phyloP scores from a whole-genome alignment of 2,888 invertebrate genomes.

The Cylloceria caligata region DNA sequence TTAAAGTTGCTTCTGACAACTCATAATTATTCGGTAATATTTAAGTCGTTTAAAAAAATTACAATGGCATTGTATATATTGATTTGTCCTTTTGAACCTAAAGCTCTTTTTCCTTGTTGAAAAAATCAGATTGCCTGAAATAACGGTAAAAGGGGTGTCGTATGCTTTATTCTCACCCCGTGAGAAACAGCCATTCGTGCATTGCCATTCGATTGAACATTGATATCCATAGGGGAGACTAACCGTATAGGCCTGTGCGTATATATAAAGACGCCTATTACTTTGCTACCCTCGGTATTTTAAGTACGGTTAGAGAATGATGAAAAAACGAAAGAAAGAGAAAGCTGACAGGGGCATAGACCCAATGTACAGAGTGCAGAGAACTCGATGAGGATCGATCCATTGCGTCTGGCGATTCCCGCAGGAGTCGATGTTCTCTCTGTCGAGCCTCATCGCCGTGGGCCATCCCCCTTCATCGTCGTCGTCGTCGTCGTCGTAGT shows the following conservation, averaged over 20 bases:
- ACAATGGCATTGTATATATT: not conserved
- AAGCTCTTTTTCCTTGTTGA: not conserved
- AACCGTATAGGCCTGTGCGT: not conserved
- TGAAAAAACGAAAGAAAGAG: slow-evolving; percentile 60
- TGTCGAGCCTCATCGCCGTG: slow-evolving; percentile 34
- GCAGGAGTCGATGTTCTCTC: slow-evolving; percentile 39
- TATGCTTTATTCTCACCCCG: slow-evolving; percentile 3
- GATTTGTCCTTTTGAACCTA: not conserved
- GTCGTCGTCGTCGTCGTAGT: slow-evolving; percentile 22
- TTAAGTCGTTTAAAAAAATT: not conserved
- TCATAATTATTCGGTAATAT: too few relatives aligned
- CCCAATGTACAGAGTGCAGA: slow-evolving; percentile 39
- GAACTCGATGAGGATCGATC: slow-evolving; percentile 55
- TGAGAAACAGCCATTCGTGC: slow-evolving; percentile 9
- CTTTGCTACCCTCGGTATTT: slow-evolving; percentile 50
- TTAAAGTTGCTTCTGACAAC: too few relatives aligned
- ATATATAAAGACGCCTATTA: slow-evolving; percentile 27
- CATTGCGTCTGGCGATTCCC: slow-evolving; percentile 45
- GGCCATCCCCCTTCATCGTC: too few relatives aligned
- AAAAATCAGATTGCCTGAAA: not conserved
- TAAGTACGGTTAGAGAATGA: slow-evolving; percentile 54
- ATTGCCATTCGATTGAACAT: slow-evolving; percentile 15
- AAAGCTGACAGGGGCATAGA: slow-evolving; percentile 64
- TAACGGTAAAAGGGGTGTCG: slow-evolving; percentile 4
- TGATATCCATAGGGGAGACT: not conserved